A percentile compares a stretch with the other conserved stretches of the same genome.
These are phyloP conservation scores for Lytechinus variegatus DNA, from an alignment of 35 echinoderm and acorn worm genomes.

Conservation along the genomic window DNA sequence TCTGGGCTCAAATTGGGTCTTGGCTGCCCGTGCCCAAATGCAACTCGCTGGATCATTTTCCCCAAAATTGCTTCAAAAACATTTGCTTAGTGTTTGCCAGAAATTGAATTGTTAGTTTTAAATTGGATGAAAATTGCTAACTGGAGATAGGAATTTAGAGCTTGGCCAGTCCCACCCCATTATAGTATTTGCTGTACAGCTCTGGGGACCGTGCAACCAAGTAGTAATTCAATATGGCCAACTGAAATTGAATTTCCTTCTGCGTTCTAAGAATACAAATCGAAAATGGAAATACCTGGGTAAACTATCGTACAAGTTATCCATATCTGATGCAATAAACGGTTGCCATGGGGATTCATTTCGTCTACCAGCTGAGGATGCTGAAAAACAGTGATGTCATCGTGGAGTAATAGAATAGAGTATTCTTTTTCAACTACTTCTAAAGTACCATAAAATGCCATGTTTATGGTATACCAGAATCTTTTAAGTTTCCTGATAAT, in stretches of 20 bases:
- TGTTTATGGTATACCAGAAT: no score
- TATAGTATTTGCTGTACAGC: background rate
- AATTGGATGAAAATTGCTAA: background rate
- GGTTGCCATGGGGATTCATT: background rate
- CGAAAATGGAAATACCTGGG: background rate
- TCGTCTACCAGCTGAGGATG: background rate
- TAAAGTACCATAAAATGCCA: no score
- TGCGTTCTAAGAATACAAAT: background rate
- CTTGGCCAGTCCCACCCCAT: background rate
- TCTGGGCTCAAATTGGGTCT: background rate
- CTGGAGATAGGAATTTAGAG: background rate
- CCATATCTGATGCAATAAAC: background rate
- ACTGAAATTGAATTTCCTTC: background rate
- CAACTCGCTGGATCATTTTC: background rate
- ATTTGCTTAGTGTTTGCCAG: background rate
- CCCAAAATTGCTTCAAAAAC: background rate
- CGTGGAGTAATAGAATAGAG: no score
- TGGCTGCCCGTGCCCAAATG: background rate
- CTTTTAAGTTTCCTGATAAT: no score
- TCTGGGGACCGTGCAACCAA: background rate
- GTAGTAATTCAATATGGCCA: background rate
- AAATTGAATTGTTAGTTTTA: slow-evolving; percentile 11
- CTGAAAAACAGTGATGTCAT: no score
- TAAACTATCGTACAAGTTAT: background rate
- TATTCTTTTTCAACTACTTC: no score